A percentile compares a stretch with the other conserved stretches of the same genome.
These are phyloP conservation scores for Pseudorhombus dupliciocellatus DNA, from an alignment of 2,113 vertebrate genomes.

Conservation along the genomic window DNA sequence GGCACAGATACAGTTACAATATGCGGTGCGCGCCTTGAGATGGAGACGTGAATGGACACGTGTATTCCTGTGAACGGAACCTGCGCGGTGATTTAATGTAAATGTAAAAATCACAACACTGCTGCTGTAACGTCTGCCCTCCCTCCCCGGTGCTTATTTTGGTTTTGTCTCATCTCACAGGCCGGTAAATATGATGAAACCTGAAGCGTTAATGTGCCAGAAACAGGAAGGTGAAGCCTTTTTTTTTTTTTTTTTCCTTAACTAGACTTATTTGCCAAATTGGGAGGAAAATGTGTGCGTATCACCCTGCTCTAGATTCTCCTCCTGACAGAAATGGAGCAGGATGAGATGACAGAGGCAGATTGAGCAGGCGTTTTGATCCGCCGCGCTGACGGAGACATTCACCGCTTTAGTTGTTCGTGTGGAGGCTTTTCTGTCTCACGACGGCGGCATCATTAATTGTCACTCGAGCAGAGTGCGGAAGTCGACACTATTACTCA, in stretches of 20 bases:
- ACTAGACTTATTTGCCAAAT: conserved; percentile 58
- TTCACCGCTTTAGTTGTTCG: conserved; percentile 24
- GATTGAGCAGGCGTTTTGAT: conserved; percentile 56
- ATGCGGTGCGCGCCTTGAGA: not conserved
- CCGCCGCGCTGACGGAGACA: conserved; percentile 19
- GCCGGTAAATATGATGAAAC: not conserved
- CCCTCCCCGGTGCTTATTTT: too few species aligned
- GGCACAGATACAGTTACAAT: conserved; percentile 6
- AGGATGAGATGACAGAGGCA: conserved; percentile 29
- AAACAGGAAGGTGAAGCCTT: conserved; percentile 34
- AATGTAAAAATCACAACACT: not conserved
- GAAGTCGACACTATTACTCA: not conserved
- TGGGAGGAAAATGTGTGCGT: conserved; percentile 56
- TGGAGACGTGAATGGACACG: not conserved
- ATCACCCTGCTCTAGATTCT: conserved; percentile 54
- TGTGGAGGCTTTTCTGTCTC: not conserved
- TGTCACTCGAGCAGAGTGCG: not conserved
- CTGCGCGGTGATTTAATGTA: not conserved
- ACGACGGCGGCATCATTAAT: not conserved
- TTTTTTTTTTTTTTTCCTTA: too few species aligned
- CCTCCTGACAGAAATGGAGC: conserved; percentile 81
- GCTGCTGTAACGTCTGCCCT: not conserved
- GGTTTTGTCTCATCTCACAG: not conserved
- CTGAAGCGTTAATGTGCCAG: not conserved
- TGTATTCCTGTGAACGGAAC: not conserved